Evolutionary conservation across 2,797 vertebrate genomes (phyloP), one percentile per base, ranked within the genome.

Genomic region (Ictinia mississippiensis): DNA sequence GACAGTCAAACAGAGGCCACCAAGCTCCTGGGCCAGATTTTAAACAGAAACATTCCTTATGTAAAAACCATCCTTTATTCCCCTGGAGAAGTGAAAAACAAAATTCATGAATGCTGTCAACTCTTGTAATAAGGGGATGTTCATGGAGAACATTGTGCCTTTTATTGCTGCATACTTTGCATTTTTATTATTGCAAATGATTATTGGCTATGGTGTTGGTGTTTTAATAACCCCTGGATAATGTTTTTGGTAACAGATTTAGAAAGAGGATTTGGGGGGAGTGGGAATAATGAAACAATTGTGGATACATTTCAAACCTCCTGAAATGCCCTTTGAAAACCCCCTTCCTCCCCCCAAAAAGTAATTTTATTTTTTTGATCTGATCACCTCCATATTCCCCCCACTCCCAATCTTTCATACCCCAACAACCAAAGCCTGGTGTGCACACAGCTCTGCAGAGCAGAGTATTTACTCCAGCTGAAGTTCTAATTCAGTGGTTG

Each of bases 41-140:
- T 63, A 87, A 96, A 80, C 55, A 65, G 40, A 79, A 93, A 72
- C 25, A 72, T 26, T 88, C 33, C 12, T 62, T 22, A 44, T 15
- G 58, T 72, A 73, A 95, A 94, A 91, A 40, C n/a, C 15, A 77
- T 65, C 26, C 15, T 66, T 90, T 86, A 44, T 42, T 78, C 21
- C 55, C 31, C 50, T 10, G 4, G 16, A 84, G 35, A 75, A 89
- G 38, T 47, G 20, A 67, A 93, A 83, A 90, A 20, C 13, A 47
- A 80, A 84, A 83, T 55, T 35, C 22, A 49, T 35, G 5, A 55
- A 35, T 68, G 33, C 73, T 89, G 40, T 86, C 71, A 90, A 38
- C 55, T 75, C 38, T 14, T 53, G 28, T 20, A 63, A 38, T 49
- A 75, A n/a, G 45, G 16, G 23, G 31, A 52, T 58, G 42, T 61